Percentiles rank a stretch among this genome's conserved stretches.
phyloP scores from a whole-genome alignment of 2,797 vertebrate genomes.

The Xyrichtys novacula region DNA sequence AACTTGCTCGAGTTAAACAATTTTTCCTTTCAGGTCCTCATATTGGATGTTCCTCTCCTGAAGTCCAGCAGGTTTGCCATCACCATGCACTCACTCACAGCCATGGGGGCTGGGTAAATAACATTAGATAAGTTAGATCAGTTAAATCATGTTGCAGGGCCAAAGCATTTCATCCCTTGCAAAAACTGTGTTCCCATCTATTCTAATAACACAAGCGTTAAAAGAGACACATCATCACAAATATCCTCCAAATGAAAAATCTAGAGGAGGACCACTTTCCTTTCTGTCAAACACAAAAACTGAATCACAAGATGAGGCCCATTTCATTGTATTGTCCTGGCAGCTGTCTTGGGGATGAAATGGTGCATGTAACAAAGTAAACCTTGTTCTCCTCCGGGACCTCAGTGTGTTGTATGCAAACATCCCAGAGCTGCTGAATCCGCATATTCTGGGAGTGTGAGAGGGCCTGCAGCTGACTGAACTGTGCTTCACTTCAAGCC shows the following conservation, averaged over 20 bases:
- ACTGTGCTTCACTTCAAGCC: conserved; percentile 72
- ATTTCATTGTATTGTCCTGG: neutral
- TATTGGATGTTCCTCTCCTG: conserved; percentile 87
- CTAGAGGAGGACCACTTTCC: neutral
- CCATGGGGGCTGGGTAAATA: conserved; percentile 45
- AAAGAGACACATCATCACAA: neutral
- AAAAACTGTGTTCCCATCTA: neutral
- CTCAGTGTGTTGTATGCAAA: conserved; percentile 71
- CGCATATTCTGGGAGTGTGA: conserved; percentile 76
- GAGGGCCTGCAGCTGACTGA: conserved; percentile 68
- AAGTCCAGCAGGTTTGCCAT: conserved; percentile 83
- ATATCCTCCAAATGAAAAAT: no score
- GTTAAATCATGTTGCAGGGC: neutral
- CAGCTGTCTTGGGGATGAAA: neutral
- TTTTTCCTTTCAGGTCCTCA: conserved; percentile 87
- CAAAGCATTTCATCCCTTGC: neutral
- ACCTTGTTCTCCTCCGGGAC: conserved; percentile 84
- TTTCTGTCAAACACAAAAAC: neutral
- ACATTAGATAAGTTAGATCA: neutral
- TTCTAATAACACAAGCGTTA: neutral
- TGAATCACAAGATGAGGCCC: neutral
- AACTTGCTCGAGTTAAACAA: conserved; percentile 85
- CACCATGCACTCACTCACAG: conserved; percentile 86
- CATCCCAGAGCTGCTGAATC: conserved; percentile 77
- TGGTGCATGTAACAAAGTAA: neutral